phyloP scores from a whole-genome alignment of 2,888 invertebrate genomes.

The Zaprionus lineosus region DNA sequence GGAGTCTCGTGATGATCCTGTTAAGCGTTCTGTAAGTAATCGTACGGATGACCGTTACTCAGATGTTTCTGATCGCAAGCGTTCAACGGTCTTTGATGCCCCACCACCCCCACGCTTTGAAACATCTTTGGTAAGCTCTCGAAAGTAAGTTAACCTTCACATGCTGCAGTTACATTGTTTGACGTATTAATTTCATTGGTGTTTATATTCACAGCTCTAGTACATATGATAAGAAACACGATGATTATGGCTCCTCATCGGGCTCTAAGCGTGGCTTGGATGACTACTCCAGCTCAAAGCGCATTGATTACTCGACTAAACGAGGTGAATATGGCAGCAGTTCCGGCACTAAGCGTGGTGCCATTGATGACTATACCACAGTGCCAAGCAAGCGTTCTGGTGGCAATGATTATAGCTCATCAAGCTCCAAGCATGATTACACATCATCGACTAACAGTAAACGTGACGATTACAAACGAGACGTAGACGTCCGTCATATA shows the following conservation, averaged over 20 bases:
- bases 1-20: constrained; percentile 81
- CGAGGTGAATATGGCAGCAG: constrained; percentile 67
- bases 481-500: constrained; percentile 81
- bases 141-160: constrained; percentile 69
- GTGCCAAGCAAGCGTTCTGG: constrained; percentile 74
- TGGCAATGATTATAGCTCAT: constrained; percentile 70
- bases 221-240: constrained; percentile 80
- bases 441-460: constrained; percentile 67
- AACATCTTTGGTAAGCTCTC: constrained; percentile 78
- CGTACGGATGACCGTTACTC: constrained; percentile 81
- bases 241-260: constrained; percentile 79
- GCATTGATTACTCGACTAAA: constrained; percentile 67
- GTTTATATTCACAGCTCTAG: constrained; percentile 27
- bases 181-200: not conserved
- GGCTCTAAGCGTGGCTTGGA: constrained; percentile 76
- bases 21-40: constrained; percentile 81
- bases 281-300: constrained; percentile 77
- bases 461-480: constrained; percentile 81
- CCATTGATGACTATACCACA: constrained; percentile 75
- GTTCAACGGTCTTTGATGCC: constrained; percentile 81
- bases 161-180: not conserved
- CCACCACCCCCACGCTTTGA: constrained; percentile 83
- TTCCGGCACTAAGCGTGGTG: constrained; percentile 68
- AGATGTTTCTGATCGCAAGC: constrained; percentile 80
- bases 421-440: constrained; percentile 76